Evolutionary conservation across 2,797 vertebrate species (phyloP).

Genomic region (Centropyge bicolor): DNA sequence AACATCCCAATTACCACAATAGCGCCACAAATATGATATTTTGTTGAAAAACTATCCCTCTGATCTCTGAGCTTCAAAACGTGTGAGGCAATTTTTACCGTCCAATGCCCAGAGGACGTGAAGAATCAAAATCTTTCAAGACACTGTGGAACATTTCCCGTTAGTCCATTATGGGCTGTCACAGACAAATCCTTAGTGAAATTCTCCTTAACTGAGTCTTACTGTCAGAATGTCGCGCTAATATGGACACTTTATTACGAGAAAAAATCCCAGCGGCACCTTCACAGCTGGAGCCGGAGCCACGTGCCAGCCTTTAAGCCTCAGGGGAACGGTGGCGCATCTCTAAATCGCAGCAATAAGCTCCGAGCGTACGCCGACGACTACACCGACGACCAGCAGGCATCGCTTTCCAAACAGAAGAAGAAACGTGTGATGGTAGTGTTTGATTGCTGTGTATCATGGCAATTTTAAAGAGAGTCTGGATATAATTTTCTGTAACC

Average conservation of each 20-base stretch:
- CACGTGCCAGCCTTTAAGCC: constrained; percentile 39
- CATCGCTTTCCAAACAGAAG: constrained; percentile 39
- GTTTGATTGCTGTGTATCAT: constrained; percentile 37
- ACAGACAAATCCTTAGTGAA: constrained; percentile 56
- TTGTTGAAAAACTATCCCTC: constrained; percentile 29
- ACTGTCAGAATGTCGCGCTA: constrained; percentile 65
- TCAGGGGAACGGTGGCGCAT: constrained; percentile 49
- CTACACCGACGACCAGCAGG: constrained; percentile 33
- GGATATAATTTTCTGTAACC: constrained; percentile 56
- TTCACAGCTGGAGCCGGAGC: constrained; percentile 61
- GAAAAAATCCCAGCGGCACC: constrained; percentile 60
- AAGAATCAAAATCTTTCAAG: constrained; percentile 33
- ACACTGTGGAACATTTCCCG: constrained; percentile 31
- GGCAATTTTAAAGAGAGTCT: constrained; percentile 37
- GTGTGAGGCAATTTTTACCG: constrained; percentile 16
- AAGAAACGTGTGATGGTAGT: not conserved
- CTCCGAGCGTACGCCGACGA: constrained; percentile 16
- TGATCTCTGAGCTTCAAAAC: constrained; percentile 52
- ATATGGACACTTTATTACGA: constrained; percentile 69
- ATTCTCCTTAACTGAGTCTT: constrained; percentile 61
- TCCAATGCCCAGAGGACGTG: not conserved
- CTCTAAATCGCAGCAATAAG: constrained; percentile 55
- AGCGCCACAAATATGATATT: constrained; percentile 32
- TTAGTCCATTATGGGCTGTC: constrained; percentile 61
- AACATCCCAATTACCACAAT: constrained; percentile 66